phyloP scores from a whole-genome alignment of 2,888 invertebrate genomes.

The Lasioglossum zephyrum region DNA sequence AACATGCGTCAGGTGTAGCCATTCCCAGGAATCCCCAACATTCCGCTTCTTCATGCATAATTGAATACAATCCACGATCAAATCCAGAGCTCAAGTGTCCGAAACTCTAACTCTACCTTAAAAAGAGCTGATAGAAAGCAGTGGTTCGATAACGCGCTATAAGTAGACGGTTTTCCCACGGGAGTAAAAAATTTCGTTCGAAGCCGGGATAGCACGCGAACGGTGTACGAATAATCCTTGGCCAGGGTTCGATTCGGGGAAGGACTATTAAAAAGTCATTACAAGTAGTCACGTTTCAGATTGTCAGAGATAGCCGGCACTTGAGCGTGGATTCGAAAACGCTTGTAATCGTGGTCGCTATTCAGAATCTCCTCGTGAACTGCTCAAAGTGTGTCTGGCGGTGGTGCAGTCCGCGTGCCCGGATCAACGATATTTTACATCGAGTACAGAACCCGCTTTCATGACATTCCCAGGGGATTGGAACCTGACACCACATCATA shows the following conservation, averaged over 20 bases:
- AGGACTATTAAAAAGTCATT: constrained; percentile 27
- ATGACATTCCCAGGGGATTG: constrained; percentile 73
- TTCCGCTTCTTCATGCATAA: neutral
- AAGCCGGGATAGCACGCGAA: neutral
- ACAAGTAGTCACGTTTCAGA: constrained; percentile 32
- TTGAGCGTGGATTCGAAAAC: constrained; percentile 41
- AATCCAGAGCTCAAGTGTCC: neutral
- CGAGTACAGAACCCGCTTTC: constrained; percentile 75
- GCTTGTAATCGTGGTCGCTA: constrained; percentile 51
- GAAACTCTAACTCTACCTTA: neutral
- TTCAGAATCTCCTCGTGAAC: constrained; percentile 39
- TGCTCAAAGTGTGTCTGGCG: constrained; percentile 58
- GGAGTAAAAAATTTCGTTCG: neutral
- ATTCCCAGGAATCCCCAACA: neutral
- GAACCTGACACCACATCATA: constrained; percentile 76
- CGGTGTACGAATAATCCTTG: neutral
- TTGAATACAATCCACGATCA: neutral
- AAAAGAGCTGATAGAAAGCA: neutral
- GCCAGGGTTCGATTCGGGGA: neutral
- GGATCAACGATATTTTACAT: constrained; percentile 76
- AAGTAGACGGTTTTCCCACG: neutral
- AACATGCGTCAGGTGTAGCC: neutral
- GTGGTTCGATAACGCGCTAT: neutral
- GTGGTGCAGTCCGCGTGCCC: constrained; percentile 48
- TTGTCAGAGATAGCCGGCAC: constrained; percentile 25